phyloP scores from a whole-genome alignment of 2,888 invertebrate species.

The Pseudococcus longispinus region DNA sequence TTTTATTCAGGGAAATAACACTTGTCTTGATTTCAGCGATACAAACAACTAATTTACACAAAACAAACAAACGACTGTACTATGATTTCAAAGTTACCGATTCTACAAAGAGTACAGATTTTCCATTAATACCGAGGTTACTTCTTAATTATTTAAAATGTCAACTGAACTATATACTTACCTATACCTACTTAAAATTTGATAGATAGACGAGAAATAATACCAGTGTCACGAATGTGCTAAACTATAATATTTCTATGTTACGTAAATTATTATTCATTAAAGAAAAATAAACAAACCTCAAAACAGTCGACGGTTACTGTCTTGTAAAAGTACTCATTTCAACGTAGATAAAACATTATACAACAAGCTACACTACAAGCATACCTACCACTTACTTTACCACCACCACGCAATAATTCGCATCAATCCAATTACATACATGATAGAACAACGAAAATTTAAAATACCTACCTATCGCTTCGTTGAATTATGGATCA shows the following conservation, averaged over 20 bases:
- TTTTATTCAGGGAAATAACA: not conserved
- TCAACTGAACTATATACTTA: not conserved
- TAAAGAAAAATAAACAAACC: not conserved
- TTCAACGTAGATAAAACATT: not conserved
- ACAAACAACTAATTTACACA: conserved; percentile 6
- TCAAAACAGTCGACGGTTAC: not conserved
- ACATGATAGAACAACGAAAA: not conserved
- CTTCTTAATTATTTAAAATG: not conserved
- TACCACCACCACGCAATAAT: not conserved
- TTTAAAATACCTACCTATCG: not conserved
- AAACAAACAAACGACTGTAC: not conserved
- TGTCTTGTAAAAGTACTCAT: not conserved
- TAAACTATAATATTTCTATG: not conserved
- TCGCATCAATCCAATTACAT: not conserved
- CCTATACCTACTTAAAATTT: not conserved
- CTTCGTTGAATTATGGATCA: not conserved
- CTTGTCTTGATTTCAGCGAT: not conserved
- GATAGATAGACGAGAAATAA: not conserved
- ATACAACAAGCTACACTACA: not conserved
- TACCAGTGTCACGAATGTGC: conserved; percentile 8
- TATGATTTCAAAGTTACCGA: not conserved
- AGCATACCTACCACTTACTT: not conserved
- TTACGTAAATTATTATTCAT: conserved; percentile 12
- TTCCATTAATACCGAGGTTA: not conserved
- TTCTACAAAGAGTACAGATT: not conserved